phyloP scores from a whole-genome alignment of 2,797 vertebrate genomes.

The Molossus alvarezi region DNA sequence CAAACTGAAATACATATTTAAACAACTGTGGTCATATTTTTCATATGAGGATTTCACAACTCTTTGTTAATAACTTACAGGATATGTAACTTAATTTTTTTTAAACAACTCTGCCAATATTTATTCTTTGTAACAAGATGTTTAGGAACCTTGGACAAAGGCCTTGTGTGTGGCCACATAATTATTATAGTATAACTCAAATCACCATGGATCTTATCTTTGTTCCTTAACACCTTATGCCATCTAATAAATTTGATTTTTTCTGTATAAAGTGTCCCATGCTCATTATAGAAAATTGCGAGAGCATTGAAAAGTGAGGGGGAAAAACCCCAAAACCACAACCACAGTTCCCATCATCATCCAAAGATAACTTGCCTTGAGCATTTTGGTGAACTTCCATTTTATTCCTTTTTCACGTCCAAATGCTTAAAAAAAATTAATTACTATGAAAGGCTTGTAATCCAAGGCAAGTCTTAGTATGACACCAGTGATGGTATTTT shows the following conservation, averaged over 20 bases:
- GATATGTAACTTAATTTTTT: conserved; percentile 26
- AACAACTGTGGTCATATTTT: background rate
- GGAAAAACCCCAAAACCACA: background rate
- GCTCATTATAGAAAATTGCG: conserved; percentile 28
- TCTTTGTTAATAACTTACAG: conserved; percentile 57
- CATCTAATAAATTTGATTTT: conserved; percentile 35
- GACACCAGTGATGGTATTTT: conserved; percentile 83
- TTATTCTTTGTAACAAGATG: background rate
- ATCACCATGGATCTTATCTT: background rate
- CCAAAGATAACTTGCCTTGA: conserved; percentile 31
- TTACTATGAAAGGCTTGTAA: conserved; percentile 80
- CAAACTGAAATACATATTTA: conserved; percentile 37
- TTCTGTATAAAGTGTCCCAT: background rate
- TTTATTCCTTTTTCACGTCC: conserved; percentile 67
- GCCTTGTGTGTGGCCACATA: background rate
- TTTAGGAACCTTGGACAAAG: background rate
- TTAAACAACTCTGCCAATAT: conserved; percentile 12
- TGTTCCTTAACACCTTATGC: background rate
- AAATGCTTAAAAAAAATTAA: conserved; percentile 72
- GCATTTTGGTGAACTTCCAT: conserved; percentile 59
- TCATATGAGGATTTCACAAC: conserved; percentile 26
- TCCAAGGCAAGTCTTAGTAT: conserved; percentile 75
- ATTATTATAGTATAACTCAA: background rate
- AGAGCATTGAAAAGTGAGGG: background rate
- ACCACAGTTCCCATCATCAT: background rate